Conservation (phyloP, 2,113 vertebrate genomes). For the Morphnarchus princeps region DNA sequence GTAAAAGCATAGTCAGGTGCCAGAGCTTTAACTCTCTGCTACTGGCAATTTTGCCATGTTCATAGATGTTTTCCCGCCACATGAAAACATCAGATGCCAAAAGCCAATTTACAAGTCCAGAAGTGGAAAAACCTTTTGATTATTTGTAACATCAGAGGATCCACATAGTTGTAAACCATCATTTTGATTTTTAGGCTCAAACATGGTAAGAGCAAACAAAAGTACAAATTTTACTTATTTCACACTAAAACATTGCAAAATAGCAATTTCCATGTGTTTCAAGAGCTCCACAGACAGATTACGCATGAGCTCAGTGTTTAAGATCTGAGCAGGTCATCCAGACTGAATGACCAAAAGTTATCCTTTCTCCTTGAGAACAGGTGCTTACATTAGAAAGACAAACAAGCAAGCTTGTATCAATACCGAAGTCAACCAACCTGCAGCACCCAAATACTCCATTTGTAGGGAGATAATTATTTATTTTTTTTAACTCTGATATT, state of each 20-base stretch:
- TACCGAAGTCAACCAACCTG: neutral
- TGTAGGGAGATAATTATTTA: neutral
- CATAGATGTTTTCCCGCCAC: neutral
- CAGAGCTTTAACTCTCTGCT: neutral
- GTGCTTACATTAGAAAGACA: neutral
- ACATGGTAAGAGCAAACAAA: neutral
- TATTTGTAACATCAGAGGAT: neutral
- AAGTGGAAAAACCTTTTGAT: neutral
- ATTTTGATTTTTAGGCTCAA: neutral
- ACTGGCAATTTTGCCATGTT: neutral
- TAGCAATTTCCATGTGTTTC: neutral
- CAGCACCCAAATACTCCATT: neutral
- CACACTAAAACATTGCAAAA: neutral
- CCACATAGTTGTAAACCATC: fast-evolving
- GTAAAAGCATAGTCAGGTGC: neutral
- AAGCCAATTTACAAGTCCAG: neutral
- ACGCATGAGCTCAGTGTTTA: neutral
- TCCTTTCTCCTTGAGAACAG: neutral
- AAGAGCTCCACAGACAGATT: neutral
- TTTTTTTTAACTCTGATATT: neutral
- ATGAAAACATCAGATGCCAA: neutral
- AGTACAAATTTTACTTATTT: neutral
- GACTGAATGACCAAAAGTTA: neutral
- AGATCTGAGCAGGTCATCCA: neutral
- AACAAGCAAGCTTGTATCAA: neutral